Percentiles rank a stretch among this genome's conserved stretches.
phyloP scores from a whole-genome alignment of 2,888 invertebrate genomes.

The Tipula vernalis region DNA sequence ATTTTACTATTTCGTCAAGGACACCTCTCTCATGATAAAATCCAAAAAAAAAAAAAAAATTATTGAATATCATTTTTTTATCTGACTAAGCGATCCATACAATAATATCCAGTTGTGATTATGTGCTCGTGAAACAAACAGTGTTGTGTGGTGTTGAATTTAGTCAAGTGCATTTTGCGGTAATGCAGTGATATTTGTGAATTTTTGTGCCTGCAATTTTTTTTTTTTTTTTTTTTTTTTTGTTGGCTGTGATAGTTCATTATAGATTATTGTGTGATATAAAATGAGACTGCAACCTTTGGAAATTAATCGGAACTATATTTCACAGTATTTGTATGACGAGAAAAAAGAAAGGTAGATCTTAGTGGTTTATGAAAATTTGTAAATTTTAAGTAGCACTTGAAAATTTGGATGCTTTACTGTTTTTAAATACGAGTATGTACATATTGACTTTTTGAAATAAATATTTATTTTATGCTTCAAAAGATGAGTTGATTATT shows the following conservation, averaged over 20 bases:
- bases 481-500: background rate
- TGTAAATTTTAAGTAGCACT: background rate
- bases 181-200: background rate
- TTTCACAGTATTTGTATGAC: background rate
- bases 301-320: background rate
- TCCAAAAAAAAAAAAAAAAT: background rate
- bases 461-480: background rate
- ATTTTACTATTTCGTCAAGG: background rate
- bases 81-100: background rate
- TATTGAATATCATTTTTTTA: background rate
- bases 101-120: background rate
- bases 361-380: background rate
- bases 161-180: background rate
- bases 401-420: background rate
- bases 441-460: background rate
- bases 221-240: background rate
- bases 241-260: background rate
- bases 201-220: background rate
- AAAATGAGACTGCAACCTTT: background rate
- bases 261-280: background rate
- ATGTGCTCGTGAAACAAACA: background rate
- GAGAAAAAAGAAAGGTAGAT: background rate
- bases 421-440: background rate
- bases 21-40: background rate
- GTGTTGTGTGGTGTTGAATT: background rate